Percentiles rank a stretch among this genome's conserved stretches.
Evolutionary conservation across 2,888 invertebrate genomes (phyloP).

Genomic region (Salpingus planirostris): DNA sequence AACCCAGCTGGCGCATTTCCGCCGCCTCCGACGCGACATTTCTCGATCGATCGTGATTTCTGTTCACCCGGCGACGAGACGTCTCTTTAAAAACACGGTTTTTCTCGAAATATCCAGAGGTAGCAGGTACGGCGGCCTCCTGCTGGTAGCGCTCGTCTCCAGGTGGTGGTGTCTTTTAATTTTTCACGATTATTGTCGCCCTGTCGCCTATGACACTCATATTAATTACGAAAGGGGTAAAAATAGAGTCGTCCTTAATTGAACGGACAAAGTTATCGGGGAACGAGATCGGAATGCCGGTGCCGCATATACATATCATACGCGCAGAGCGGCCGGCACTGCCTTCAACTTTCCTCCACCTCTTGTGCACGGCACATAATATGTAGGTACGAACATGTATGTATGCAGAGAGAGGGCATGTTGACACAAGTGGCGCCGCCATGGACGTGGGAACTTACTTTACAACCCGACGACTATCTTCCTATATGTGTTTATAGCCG

Average conservation of each 20-base stretch:
- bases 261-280: slow-evolving; percentile 12
- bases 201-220: no score
- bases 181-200: no score
- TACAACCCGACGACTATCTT: slow-evolving; percentile 15
- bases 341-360: slow-evolving; percentile 6
- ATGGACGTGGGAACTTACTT: slow-evolving; percentile 17
- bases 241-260: slow-evolving; percentile 15
- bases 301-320: slow-evolving; percentile 9
- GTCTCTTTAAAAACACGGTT: no score
- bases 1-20: no score
- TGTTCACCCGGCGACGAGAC: no score
- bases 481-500: slow-evolving; percentile 15
- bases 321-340: slow-evolving; percentile 6
- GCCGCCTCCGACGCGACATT: no score
- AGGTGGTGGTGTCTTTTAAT: no score
- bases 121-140: no score
- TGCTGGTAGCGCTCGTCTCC: no score
- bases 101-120: no score
- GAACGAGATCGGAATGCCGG: slow-evolving; percentile 14
- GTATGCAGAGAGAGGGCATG: slow-evolving; percentile 11
- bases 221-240: slow-evolving; percentile 2
- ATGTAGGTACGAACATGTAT: background rate
- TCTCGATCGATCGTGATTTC: no score
- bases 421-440: slow-evolving; percentile 19
- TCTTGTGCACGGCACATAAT: background rate